Evolutionary conservation across 2,113 vertebrate species (phyloP), one percentile per base, ranked within the genome.

Genomic region (Tachuris rubrigastra): DNA sequence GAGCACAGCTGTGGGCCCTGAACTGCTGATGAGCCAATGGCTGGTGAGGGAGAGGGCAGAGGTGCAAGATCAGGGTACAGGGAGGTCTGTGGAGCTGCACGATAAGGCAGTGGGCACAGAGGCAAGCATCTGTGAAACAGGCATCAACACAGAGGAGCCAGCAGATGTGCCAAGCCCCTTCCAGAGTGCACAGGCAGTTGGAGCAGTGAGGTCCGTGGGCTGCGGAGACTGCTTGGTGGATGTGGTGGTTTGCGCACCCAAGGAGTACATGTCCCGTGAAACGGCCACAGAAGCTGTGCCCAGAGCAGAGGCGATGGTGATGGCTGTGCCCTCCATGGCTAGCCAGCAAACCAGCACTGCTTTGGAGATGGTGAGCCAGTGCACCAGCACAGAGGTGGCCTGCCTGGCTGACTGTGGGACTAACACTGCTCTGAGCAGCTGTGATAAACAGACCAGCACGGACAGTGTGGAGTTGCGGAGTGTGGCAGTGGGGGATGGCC

Each of bases 401-500:
- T 68, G 91, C 37, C 81, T 98, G 8, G 65, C 66, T 0, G 98
- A 99, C 66, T 98, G 98, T 0, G 98, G 93, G 83, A 99, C 99
- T 2, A 98, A 98, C 91, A 99, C 98, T 2, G 31, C 47, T 33
- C 49, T 98, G 31, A 95, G 93, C 88, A 98, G 97, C 28, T 96
- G 85, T 2, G 98, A 99, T 81, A 99, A 98, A 35, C 98, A 99
- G 92, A 99, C 99, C 67, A 98, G 97, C 97, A 99, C 99, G 0
- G 76, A 95, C 24, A 84, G 76, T 0, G 96, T 98, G 31, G 98
- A 99, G 91, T 96, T 90, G 6, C 97, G 99, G 56, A 99, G 98
- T 0, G 98, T 99, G 21, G 99, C 98, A 0, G 97, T 98, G 0
- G 99, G 99, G 44, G 99, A 99, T 23, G 99, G 99, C 24, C 98